Evolutionary conservation across 2,797 vertebrate genomes (phyloP).

Genomic region (Myoxocephalus aenaeus): DNA sequence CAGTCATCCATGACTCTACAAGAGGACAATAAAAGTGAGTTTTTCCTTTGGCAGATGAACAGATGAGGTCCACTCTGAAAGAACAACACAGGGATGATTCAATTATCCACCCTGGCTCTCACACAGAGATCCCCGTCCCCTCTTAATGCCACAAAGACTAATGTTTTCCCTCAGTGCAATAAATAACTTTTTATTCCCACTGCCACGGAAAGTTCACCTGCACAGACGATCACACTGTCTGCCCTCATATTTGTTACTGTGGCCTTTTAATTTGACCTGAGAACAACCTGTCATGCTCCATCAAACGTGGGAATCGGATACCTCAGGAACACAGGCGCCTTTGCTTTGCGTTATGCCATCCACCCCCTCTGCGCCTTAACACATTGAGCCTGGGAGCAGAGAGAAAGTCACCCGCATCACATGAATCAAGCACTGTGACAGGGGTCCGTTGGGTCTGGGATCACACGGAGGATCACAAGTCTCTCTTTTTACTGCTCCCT

Average conservation of each 20-base stretch:
- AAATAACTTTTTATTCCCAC: slow-evolving; percentile 72
- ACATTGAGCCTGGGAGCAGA: slow-evolving; percentile 66
- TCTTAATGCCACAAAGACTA: slow-evolving; percentile 51
- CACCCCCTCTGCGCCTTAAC: slow-evolving; percentile 44
- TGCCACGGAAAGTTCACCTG: slow-evolving; percentile 71
- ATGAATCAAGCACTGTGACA: slow-evolving; percentile 84
- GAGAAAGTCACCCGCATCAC: slow-evolving; percentile 75
- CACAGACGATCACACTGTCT: slow-evolving; percentile 49
- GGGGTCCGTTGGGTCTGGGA: slow-evolving; percentile 74
- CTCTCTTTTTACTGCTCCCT: slow-evolving; percentile 72
- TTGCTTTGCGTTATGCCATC: slow-evolving; percentile 57
- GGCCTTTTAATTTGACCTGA: slow-evolving; percentile 75
- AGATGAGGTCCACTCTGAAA: slow-evolving; percentile 45
- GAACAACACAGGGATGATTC: slow-evolving; percentile 67
- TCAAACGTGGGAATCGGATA: slow-evolving; percentile 80
- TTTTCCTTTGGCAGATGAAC: slow-evolving; percentile 49
- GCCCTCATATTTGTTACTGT: slow-evolving; percentile 73
- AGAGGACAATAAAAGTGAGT: slow-evolving; percentile 27
- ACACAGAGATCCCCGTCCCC: slow-evolving; percentile 33
- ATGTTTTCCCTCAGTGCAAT: slow-evolving; percentile 66
- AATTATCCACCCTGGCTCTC: slow-evolving; percentile 63
- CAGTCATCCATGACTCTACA: slow-evolving; percentile 1
- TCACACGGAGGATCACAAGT: slow-evolving; percentile 81
- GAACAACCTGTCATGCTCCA: slow-evolving; percentile 77
- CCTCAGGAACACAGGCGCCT: slow-evolving; percentile 76